Percentiles rank a stretch among this genome's conserved stretches.
Conservation (phyloP, 2,113 vertebrate species). For the Rhombomys opimus region DNA sequence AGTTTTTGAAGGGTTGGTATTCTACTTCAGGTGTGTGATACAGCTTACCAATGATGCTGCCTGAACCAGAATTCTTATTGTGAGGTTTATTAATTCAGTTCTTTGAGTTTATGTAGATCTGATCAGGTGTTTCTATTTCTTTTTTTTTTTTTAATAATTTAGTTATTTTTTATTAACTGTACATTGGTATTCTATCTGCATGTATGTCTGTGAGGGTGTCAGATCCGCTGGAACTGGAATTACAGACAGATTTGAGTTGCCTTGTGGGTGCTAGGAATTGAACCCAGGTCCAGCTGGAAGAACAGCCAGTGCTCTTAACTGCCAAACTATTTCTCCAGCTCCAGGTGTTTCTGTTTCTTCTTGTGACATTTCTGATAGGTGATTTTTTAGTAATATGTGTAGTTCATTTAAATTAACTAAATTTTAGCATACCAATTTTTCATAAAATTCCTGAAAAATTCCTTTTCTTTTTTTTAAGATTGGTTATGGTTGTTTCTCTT, state of each 20-base stretch:
- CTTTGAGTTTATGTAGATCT: constrained; percentile 11
- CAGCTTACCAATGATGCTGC: not conserved
- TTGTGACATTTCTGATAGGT: not conserved
- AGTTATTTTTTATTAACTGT: no score
- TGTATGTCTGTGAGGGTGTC: no score
- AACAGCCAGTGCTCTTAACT: no score
- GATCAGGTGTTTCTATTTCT: constrained; percentile 30
- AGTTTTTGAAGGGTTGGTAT: constrained; percentile 29
- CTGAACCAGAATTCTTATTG: not conserved
- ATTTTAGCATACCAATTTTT: not conserved
- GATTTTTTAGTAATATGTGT: not conserved
- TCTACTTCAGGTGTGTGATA: not conserved
- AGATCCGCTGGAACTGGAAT: no score
- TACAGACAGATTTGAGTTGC: no score
- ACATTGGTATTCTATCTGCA: no score
- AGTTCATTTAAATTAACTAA: not conserved
- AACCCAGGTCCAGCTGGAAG: no score
- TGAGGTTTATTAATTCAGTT: not conserved
- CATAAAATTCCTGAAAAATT: not conserved
- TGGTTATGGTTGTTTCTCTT: not conserved
- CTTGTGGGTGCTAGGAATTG: no score
- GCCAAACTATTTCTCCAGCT: no score
- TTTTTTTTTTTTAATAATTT: constrained; percentile 3
- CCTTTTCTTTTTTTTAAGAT: not conserved
- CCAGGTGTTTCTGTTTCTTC: constrained; percentile 20